Evolutionary conservation across 2,113 vertebrate species (phyloP).

Genomic region (Micronycteris hirsuta): DNA sequence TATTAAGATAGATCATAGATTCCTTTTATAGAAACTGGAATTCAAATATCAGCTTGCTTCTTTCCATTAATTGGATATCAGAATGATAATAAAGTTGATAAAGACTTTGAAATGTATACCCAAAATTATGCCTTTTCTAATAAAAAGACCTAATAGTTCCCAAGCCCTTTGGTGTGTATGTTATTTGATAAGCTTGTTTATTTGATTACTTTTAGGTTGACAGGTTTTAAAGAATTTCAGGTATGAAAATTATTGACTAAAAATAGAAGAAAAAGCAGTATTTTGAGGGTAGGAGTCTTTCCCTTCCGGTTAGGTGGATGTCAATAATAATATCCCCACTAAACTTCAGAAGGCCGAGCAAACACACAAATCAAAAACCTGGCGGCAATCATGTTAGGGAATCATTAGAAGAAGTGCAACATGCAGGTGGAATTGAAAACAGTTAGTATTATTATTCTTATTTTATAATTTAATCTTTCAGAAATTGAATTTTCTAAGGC

Average conservation of each 20-base stretch:
- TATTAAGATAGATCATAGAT: not conserved
- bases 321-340: not conserved
- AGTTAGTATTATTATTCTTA: not conserved
- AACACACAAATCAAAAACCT: not conserved
- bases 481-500: not conserved
- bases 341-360: not conserved
- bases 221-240: not conserved
- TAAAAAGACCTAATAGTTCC: not conserved
- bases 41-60: not conserved
- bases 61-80: not conserved
- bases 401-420: not conserved
- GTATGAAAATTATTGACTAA: not conserved
- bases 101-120: not conserved
- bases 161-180: not conserved
- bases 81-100: not conserved
- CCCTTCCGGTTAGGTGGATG: not conserved
- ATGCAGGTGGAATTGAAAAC: not conserved
- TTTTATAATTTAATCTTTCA: not conserved
- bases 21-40: not conserved
- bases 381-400: not conserved
- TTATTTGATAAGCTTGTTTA: not conserved
- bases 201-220: constrained; percentile 26
- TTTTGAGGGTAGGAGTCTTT: not conserved
- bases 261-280: not conserved
- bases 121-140: not conserved